Conservation (phyloP, 2,113 vertebrate genomes). For the Sylvilagus bachmani region DNA sequence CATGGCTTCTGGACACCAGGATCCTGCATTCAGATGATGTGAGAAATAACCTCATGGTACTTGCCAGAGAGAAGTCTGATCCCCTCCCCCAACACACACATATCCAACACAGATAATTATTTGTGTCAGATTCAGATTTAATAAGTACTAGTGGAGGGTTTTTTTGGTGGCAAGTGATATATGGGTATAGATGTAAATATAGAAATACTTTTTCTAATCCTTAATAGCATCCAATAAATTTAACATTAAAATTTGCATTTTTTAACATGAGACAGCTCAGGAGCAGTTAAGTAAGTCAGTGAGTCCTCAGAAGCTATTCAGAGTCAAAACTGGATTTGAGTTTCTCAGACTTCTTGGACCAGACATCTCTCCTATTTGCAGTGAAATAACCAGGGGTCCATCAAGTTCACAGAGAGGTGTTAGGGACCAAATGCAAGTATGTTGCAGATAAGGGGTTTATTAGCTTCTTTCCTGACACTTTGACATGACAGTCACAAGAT, state of each 20-base stretch:
- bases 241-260: not conserved
- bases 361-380: not conserved
- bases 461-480: not conserved
- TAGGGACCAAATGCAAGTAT: not conserved
- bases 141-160: not conserved
- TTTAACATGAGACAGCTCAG: not conserved
- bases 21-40: not conserved
- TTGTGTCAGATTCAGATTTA: not conserved
- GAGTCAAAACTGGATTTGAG: not conserved
- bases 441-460: not conserved
- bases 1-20: not conserved
- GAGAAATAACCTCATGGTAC: not conserved
- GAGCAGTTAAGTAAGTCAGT: not conserved
- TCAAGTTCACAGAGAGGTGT: not conserved
- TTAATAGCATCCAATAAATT: constrained; percentile 19
- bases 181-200: no score
- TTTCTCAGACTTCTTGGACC: not conserved
- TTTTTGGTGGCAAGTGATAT: not conserved
- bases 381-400: not conserved
- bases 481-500: not conserved
- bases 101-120: not conserved
- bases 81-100: no score
- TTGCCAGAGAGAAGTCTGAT: not conserved
- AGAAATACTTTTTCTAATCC: not conserved
- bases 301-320: no score